phyloP scores from a whole-genome alignment of 2,797 vertebrate species.

The Kryptopterus vitreolus region DNA sequence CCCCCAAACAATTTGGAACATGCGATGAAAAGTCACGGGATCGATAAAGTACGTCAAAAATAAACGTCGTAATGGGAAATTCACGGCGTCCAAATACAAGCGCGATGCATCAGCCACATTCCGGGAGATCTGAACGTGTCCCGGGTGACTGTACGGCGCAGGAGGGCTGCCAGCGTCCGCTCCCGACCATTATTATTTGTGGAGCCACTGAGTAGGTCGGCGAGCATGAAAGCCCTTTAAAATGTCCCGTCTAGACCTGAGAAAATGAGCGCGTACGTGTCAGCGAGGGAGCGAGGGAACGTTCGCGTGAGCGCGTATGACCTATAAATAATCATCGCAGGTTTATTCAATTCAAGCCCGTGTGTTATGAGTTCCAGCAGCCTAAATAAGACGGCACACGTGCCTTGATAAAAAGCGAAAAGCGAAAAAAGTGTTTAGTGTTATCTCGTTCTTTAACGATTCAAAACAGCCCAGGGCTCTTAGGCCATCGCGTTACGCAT shows the following conservation, averaged over 20 bases:
- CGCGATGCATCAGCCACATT: not conserved
- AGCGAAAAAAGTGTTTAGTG: slow-evolving; percentile 43
- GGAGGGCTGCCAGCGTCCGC: slow-evolving; percentile 39
- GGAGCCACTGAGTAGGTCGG: slow-evolving; percentile 41
- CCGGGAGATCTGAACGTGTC: slow-evolving; percentile 18
- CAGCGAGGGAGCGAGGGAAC: not conserved
- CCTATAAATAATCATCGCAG: slow-evolving; percentile 30
- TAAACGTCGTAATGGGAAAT: no score
- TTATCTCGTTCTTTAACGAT: slow-evolving; percentile 46
- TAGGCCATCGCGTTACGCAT: slow-evolving; percentile 5
- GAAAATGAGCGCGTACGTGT: slow-evolving; percentile 28
- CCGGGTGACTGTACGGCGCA: slow-evolving; percentile 4
- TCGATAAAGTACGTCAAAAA: no score
- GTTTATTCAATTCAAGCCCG: slow-evolving; percentile 42
- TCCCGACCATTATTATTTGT: slow-evolving; percentile 47
- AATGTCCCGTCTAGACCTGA: slow-evolving; percentile 34
- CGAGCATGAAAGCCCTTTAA: slow-evolving; percentile 27
- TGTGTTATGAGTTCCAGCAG: slow-evolving; percentile 40
- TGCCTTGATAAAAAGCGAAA: slow-evolving; percentile 46
- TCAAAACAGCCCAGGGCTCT: slow-evolving; percentile 45
- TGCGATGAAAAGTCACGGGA: no score
- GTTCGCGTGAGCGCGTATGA: slow-evolving; percentile 6
- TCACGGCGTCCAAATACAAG: not conserved
- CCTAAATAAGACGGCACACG: slow-evolving; percentile 40
- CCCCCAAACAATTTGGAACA: no score